A percentile compares a stretch with the other conserved stretches of the same genome.
These are phyloP conservation scores for Mus musculus DNA, from an alignment of 2,113 vertebrate species.

Conservation along the genomic window GRCm39 chr10:53201501-53202000, in stretches of 20 bases:
- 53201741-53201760: constrained; percentile 8
- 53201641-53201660: neutral
- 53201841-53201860: neutral
- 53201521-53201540: neutral
- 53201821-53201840: neutral
- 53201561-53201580: no score
- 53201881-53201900: constrained; percentile 23
- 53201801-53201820: constrained; percentile 28
- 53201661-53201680: neutral
- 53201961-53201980: constrained; percentile 17
- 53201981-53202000: neutral
- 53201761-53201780: neutral
- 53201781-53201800: constrained; percentile 55
- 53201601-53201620: neutral
- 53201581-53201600: neutral
- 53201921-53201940: neutral
- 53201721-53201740: constrained; percentile 8
- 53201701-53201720: neutral
- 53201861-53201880: constrained; percentile 11
- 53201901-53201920: neutral
- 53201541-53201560: neutral
- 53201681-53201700: neutral
- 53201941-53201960: neutral
- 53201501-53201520: constrained; percentile 27
- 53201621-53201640: neutral